phyloP scores from a whole-genome alignment of 1,140 invertebrate genomes.

The Calliphora vicina region DNA sequence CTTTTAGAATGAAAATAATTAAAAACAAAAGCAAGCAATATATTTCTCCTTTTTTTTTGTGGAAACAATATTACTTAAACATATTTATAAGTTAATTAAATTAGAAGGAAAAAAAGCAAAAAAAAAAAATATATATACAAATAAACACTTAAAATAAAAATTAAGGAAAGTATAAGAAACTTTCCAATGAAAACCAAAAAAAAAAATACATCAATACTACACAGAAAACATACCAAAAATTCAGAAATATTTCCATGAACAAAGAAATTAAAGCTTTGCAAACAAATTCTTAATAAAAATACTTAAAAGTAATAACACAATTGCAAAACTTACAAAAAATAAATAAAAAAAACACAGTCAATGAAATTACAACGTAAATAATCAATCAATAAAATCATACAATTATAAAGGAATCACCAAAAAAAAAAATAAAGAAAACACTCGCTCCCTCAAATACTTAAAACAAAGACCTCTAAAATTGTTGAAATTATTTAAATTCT shows the following conservation, averaged over 20 bases:
- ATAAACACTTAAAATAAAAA: background rate
- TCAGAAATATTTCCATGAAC: background rate
- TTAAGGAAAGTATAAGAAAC: background rate
- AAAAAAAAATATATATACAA: background rate
- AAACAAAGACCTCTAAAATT: background rate
- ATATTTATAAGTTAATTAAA: background rate
- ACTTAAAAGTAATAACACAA: background rate
- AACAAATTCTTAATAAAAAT: background rate
- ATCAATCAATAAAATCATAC: background rate
- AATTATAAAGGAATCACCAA: background rate
- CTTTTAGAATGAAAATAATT: background rate
- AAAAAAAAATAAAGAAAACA: background rate
- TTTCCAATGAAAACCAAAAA: too few species aligned
- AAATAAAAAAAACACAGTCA: slow-evolving; percentile 20
- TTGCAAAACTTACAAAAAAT: background rate
- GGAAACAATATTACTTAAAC: background rate
- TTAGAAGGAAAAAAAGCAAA: background rate
- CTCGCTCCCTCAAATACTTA: background rate
- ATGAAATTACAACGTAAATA: slow-evolving; percentile 27
- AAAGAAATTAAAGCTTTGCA: background rate
- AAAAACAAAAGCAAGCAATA: slow-evolving; percentile 1
- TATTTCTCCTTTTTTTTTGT: background rate
- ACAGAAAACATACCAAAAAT: background rate
- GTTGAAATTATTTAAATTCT: too few species aligned
- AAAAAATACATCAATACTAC: background rate